A percentile compares a stretch with the other conserved stretches of the same genome.
These are phyloP conservation scores for Eurytoma californica DNA, from an alignment of 2,888 invertebrate genomes.

Conservation along the genomic window DNA sequence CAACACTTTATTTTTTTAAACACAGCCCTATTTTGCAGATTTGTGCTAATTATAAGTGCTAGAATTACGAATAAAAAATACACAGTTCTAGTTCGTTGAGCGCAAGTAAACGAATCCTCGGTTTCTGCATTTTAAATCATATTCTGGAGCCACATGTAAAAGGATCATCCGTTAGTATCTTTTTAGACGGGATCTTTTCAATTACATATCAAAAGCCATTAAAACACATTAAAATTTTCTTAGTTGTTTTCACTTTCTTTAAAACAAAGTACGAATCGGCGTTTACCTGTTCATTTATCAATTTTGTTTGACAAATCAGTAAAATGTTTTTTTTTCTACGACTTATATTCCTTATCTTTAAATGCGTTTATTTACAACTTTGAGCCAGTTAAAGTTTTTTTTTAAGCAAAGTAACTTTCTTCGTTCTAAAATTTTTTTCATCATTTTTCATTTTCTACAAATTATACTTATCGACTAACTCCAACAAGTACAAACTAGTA, in stretches of 20 bases:
- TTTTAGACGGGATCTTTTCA: too few relatives aligned
- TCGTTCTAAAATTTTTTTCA: conserved; percentile 16
- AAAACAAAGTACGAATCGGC: too few relatives aligned
- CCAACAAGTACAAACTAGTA: conserved; percentile 40
- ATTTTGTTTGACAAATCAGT: conserved; percentile 27
- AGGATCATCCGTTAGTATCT: too few relatives aligned
- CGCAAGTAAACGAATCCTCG: conserved; percentile 16
- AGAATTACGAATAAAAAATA: conserved; percentile 35
- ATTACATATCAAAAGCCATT: conserved; percentile 20
- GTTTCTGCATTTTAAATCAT: conserved; percentile 1
- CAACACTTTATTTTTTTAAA: conserved; percentile 18
- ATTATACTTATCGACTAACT: conserved; percentile 27
- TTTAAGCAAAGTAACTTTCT: conserved; percentile 36
- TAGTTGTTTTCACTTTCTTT: not conserved
- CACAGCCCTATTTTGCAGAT: conserved; percentile 42
- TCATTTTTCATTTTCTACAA: conserved; percentile 10
- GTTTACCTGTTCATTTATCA: not conserved
- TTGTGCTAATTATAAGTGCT: conserved; percentile 11
- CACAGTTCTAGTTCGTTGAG: conserved; percentile 38
- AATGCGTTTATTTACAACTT: conserved; percentile 41
- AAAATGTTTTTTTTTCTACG: conserved; percentile 17
- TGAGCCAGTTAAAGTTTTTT: conserved; percentile 25
- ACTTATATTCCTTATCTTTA: not conserved
- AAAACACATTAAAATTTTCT: conserved; percentile 6
- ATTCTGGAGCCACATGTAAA: conserved; percentile 5